Conservation (phyloP, 2,113 vertebrate species). For the Dissostichus mawsoni region DNA sequence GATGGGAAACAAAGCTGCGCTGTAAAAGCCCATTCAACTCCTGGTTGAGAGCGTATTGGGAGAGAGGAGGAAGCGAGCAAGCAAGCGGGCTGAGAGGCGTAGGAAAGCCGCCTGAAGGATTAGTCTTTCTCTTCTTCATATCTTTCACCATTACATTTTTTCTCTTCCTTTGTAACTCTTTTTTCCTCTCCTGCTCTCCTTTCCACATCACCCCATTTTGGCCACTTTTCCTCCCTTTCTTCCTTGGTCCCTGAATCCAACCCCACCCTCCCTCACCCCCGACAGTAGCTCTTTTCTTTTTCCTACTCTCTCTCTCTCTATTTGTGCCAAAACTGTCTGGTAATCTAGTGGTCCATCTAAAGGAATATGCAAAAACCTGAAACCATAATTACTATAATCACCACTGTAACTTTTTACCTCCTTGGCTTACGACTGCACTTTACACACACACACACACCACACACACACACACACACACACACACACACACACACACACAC, state of each 20-base stretch:
- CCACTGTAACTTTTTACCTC: constrained; percentile 74
- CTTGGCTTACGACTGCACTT: constrained; percentile 61
- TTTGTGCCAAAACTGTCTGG: constrained; percentile 51
- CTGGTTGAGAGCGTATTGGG: constrained; percentile 42
- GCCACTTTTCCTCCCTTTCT: constrained; percentile 7
- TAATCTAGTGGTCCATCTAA: constrained; percentile 72
- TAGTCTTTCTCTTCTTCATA: constrained; percentile 60
- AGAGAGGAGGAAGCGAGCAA: constrained; percentile 21
- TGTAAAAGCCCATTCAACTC: constrained; percentile 70
- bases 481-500: constrained; percentile 30
- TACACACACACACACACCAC: constrained; percentile 48
- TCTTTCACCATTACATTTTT: constrained; percentile 52
- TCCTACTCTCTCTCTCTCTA: background rate
- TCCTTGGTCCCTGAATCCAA: constrained; percentile 20
- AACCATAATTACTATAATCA: constrained; percentile 82
- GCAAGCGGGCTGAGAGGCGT: constrained; percentile 31
- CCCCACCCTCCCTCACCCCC: background rate
- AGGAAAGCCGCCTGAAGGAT: constrained; percentile 69
- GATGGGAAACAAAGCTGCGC: constrained; percentile 68
- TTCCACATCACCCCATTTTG: constrained; percentile 23
- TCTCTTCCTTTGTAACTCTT: constrained; percentile 46
- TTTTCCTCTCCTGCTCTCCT: constrained; percentile 15
- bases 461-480: constrained; percentile 27
- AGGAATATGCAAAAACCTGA: constrained; percentile 77
- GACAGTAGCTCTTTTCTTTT: constrained; percentile 59